Evolutionary conservation across 2,888 invertebrate species (phyloP), one percentile per base, ranked within the genome.

Genomic region (Micropterix aruncella): DNA sequence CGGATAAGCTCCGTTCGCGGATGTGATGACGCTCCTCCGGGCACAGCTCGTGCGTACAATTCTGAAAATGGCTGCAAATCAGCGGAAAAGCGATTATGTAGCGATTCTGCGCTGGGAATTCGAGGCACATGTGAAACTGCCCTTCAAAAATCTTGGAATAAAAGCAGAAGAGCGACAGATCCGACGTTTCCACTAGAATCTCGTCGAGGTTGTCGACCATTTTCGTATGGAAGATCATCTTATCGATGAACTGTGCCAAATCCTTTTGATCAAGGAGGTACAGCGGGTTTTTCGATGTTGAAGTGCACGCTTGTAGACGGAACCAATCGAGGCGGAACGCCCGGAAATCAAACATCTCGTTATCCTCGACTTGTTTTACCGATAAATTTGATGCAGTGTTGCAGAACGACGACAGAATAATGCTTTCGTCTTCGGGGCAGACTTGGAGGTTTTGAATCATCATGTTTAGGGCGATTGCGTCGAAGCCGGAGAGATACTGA

Each of bases 191-290:
- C 1, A 89, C 85, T 54, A 99, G 74, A 60, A 99, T 88, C 64
- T 97, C 95, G 65, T 97, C 97, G 42, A 99, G 75, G 61, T 89
- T 90, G 61, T 99, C 99, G 1, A 99, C 94, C 83, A 99, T 93
- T 65, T 93, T 91, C 0, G 96, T 90, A 59, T 99, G 99, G 59
- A 97, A 99, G 27, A 91, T 81, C 61, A 96, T 83, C 38, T 91
- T 92, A 62, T 99, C 99, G 62, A 99, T 80, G 51, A 94, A 80
- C 41, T 86, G 83, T 3, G 94, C 91, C 47, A 99, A 65, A 52
- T 90, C 89, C 52, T 83, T 75, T 55, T 94, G 84, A 54, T 93
- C 91, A 7, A 79, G 74, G 40, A 99, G 74, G 61, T 78, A 75
- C 65, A 87, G 62, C 52, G 83, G 74, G 17, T 89, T 83, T 61